These are phyloP conservation scores for Cebus imitator DNA, from an alignment of 2,113 vertebrate genomes.

Conservation along the genomic window DNA sequence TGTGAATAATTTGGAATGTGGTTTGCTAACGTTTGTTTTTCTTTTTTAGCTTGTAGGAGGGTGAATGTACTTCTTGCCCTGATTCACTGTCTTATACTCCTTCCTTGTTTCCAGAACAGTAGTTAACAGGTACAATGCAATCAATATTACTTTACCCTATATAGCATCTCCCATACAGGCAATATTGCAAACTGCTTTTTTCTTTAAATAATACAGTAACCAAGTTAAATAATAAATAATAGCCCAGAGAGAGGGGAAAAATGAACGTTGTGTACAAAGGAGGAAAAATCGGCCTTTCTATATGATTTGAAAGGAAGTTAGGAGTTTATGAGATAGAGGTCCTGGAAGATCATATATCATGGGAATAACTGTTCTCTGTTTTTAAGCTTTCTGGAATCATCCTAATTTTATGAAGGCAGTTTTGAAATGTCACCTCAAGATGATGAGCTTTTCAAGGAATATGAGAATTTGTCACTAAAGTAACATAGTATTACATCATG, in stretches of 20 bases:
- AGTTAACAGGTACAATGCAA: slow-evolving; percentile 61
- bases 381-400: slow-evolving; percentile 51
- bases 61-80: not conserved
- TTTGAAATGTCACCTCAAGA: slow-evolving; percentile 45
- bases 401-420: slow-evolving; percentile 53
- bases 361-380: slow-evolving; percentile 31
- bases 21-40: not conserved
- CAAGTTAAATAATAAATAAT: slow-evolving; percentile 77
- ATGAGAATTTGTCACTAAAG: slow-evolving; percentile 54
- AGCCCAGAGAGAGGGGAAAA: slow-evolving; percentile 30
- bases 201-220: slow-evolving; percentile 74
- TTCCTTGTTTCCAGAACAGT: slow-evolving; percentile 52
- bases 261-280: slow-evolving; percentile 55
- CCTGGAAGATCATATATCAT: slow-evolving; percentile 57
- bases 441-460: slow-evolving; percentile 29
- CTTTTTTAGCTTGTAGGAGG: not conserved
- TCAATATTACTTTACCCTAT: slow-evolving; percentile 51
- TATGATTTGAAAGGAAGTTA: slow-evolving; percentile 59
- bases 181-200: slow-evolving; percentile 61
- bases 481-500: not conserved
- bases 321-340: slow-evolving; percentile 53
- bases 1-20: slow-evolving; percentile 7
- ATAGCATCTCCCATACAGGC: slow-evolving; percentile 24
- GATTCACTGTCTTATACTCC: not conserved
- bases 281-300: slow-evolving; percentile 50